phyloP scores from a whole-genome alignment of 2,113 vertebrate species.

The Chaetorhynchus papuensis region DNA sequence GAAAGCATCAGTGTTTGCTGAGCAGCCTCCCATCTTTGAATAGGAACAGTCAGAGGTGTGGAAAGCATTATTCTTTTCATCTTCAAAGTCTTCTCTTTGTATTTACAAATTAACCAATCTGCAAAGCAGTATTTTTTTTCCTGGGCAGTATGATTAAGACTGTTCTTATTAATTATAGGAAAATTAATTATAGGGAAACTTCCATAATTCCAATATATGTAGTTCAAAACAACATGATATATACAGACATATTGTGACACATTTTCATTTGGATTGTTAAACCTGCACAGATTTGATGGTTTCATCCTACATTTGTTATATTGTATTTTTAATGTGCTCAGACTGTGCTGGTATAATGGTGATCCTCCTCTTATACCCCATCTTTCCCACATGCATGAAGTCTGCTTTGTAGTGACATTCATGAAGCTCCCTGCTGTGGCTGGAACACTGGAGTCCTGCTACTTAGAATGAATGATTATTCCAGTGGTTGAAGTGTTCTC shows the following conservation, averaged over 20 bases:
- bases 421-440: slow-evolving; percentile 47
- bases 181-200: slow-evolving; percentile 1
- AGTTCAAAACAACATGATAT: neutral
- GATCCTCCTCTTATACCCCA: slow-evolving; percentile 10
- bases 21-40: neutral
- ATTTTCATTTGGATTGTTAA: slow-evolving; percentile 53
- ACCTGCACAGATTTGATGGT: slow-evolving; percentile 35
- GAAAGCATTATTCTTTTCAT: slow-evolving; percentile 23
- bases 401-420: slow-evolving; percentile 63
- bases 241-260: neutral
- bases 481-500: slow-evolving; percentile 41
- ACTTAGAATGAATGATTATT: slow-evolving; percentile 48
- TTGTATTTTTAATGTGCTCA: slow-evolving; percentile 54
- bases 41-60: neutral
- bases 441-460: slow-evolving; percentile 32
- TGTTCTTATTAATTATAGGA: neutral
- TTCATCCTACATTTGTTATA: slow-evolving; percentile 50
- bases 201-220: neutral
- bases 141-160: neutral
- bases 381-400: slow-evolving; percentile 47
- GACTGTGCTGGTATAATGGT: slow-evolving; percentile 43
- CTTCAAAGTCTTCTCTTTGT: slow-evolving; percentile 31
- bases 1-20: neutral
- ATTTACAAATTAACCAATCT: slow-evolving; percentile 18
- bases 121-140: neutral